Evolutionary conservation across 2,888 invertebrate genomes (phyloP), one percentile per base, ranked within the genome.

Genomic region (Beris chalybata): DNA sequence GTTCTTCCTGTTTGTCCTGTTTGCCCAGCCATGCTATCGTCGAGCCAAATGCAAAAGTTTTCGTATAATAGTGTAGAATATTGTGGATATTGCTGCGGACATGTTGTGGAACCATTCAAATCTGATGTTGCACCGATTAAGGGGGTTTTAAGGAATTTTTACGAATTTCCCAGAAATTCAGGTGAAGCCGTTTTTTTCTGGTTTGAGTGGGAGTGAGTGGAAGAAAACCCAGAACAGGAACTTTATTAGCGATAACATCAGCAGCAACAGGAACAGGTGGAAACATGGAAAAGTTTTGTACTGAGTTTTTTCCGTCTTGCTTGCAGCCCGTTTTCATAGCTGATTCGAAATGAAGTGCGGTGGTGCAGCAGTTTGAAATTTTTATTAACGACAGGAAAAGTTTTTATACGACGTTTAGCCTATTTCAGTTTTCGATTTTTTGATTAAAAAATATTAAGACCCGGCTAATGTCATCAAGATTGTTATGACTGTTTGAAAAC

Each of bases 101-200:
- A 72, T 72, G 70, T 68, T 69, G 71, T 67, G 66, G 66, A 71
- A 68, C 71, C 64, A 71, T 72, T 70, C 68, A 66, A 68, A 67
- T 67, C 71, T 53, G 70, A 70, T 72, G 72, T 71, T 72, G 66
- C 71, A 70, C 67, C 71, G 70, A 71, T 72, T 71, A 71, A 64
- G 71, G 65, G 69, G 67, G 70, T 61, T 67, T 63, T 38, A 47
- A 64, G 59, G 56, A 64, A 65, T 64, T 69, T 52, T 15, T 15
- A 63, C 52, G 61, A 55, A 63, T 67, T 47, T 56, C 38, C 29
- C 52, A 31, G n/a, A 50, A 32, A 38, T n/a, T 11, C 30, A 50
- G 53, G 9, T 38, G 22, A 64, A 50, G 22, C 22, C 3, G 11
- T 30, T 47, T 44, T 56, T 6, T 45, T 45, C 29, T 12, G 12